Base-by-base conservation (phyloP, 2,888 invertebrate species). In the Stomorhina lunata region DNA sequence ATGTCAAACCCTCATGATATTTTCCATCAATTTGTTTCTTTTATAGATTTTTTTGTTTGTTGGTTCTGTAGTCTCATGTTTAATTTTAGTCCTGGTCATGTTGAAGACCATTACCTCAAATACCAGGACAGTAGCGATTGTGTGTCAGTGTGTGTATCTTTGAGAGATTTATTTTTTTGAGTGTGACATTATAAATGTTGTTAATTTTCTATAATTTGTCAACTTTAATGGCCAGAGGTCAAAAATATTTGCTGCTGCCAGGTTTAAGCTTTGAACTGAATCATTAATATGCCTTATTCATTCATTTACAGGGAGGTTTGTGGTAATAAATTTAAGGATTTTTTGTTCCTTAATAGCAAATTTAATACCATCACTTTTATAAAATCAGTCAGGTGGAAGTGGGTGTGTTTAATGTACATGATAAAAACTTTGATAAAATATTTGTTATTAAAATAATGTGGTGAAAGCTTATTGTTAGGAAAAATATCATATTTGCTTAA, bases 131-230 rank as follows among this genome's bases (percentile, higher is more conserved):
- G 32, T 2, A 17, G 1, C 7, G 37, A 50, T 17, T 43, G 43
- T 29, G 1, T 53, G 40, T 20, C 7, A 22, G 53, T 69, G 17
- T 15, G 4, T 57, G 20, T 27, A 2, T n/a, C 2, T 43, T 17
- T 25, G 12, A 17, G 6, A 12, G 4, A 12, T 48, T 61, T 27
- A 40, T 22, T 17, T 17, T 17, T 37, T 22, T 17, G 15, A 17
- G 27, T 32, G 15, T 34, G 53, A 55, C 66, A 59, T 59, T 66
- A 75, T 75, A 75, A 78, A 75, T 78, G 73, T 73, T 65, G 79
- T 82, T 79, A 71, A 79, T 82, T 75, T 66, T 79, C 34, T 75
- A 69, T 71, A 75, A 82, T 79, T 79, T 82, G 69, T 82, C 82
- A 82, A 71, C 59, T 57, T 22, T 59, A 75, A 75, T 55, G 25